Percentiles rank a stretch among this genome's conserved stretches.
Evolutionary conservation across 2,888 invertebrate species (phyloP).

Genomic region (Xylophagus ater): DNA sequence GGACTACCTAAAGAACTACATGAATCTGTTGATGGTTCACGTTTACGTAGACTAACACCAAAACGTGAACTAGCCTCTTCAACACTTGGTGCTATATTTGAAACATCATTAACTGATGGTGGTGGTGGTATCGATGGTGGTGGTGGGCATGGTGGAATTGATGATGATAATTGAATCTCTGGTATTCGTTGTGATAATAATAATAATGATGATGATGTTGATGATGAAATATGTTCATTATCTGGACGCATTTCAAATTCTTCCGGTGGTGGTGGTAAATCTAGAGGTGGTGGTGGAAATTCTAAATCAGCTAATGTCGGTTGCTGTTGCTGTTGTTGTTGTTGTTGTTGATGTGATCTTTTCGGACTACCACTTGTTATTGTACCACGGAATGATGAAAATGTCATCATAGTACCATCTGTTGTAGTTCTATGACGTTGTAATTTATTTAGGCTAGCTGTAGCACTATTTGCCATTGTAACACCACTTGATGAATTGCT

Average conservation of each 20-base stretch:
- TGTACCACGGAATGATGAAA: slow-evolving; percentile 45
- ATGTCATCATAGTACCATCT: slow-evolving; percentile 41
- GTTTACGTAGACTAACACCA: slow-evolving; percentile 55
- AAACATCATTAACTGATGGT: slow-evolving; percentile 42
- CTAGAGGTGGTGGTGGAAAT: slow-evolving; percentile 76
- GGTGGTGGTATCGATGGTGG: slow-evolving; percentile 24
- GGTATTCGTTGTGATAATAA: slow-evolving; percentile 23
- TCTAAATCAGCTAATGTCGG: slow-evolving; percentile 72
- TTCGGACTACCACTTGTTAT: slow-evolving; percentile 63
- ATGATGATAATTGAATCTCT: slow-evolving; percentile 26
- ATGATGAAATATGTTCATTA: slow-evolving; percentile 20
- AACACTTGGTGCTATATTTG: slow-evolving; percentile 54
- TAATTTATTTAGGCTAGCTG: slow-evolving; percentile 46
- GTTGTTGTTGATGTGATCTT: too few relatives aligned
- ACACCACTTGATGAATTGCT: slow-evolving; percentile 82
- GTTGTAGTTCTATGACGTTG: slow-evolving; percentile 44
- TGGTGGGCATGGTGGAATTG: slow-evolving; percentile 23
- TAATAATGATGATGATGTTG: slow-evolving; percentile 21
- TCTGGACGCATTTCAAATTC: slow-evolving; percentile 40
- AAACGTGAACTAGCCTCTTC: slow-evolving; percentile 62
- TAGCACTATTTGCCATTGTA: slow-evolving; percentile 52
- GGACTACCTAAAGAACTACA: slow-evolving; percentile 45
- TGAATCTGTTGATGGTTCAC: slow-evolving; percentile 51
- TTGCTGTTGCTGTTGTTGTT: too few relatives aligned
- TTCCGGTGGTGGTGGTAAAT: slow-evolving; percentile 67